Evolutionary conservation across 1,140 invertebrate genomes (phyloP).

Genomic region (Pseudachorutes palmiensis): DNA sequence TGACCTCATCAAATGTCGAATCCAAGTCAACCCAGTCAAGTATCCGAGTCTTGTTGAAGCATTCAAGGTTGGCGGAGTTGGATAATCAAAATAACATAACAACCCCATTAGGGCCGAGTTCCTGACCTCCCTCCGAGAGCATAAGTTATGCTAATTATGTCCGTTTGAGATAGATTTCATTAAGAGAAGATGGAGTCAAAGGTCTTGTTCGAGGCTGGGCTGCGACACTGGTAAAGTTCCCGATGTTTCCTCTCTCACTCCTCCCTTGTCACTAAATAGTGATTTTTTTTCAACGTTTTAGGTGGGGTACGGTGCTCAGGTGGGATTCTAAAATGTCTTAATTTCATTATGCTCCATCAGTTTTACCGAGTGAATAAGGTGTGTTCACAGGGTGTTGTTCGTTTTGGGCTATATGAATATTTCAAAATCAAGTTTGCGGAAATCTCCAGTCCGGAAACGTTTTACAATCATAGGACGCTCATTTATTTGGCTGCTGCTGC

Average conservation of each 20-base stretch:
- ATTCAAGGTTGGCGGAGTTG: slow-evolving; percentile 40
- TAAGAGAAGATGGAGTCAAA: slow-evolving; percentile 52
- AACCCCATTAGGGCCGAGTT: too few relatives aligned
- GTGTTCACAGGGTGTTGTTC: slow-evolving; percentile 57
- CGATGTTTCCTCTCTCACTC: neutral
- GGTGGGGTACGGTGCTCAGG: slow-evolving; percentile 49
- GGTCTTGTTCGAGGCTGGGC: slow-evolving; percentile 58
- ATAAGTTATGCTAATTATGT: neutral
- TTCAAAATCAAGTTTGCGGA: slow-evolving; percentile 54
- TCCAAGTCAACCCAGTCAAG: slow-evolving; percentile 55
- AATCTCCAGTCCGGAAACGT: slow-evolving; percentile 52
- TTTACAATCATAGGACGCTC: slow-evolving; percentile 52
- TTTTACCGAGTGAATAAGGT: neutral
- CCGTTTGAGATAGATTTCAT: slow-evolving; percentile 41
- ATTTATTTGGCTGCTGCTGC: slow-evolving; percentile 56
- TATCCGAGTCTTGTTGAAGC: slow-evolving; percentile 50
- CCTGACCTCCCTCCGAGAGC: too few relatives aligned
- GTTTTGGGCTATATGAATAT: slow-evolving; percentile 81
- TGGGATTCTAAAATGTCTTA: neutral
- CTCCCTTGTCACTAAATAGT: neutral
- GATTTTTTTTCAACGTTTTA: neutral
- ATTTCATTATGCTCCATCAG: neutral
- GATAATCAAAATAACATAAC: slow-evolving; percentile 27
- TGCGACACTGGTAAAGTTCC: slow-evolving; percentile 48
- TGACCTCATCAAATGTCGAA: slow-evolving; percentile 61